Evolutionary conservation across 2,797 vertebrate species (phyloP).

Genomic region (Pogonophryne albipinna): DNA sequence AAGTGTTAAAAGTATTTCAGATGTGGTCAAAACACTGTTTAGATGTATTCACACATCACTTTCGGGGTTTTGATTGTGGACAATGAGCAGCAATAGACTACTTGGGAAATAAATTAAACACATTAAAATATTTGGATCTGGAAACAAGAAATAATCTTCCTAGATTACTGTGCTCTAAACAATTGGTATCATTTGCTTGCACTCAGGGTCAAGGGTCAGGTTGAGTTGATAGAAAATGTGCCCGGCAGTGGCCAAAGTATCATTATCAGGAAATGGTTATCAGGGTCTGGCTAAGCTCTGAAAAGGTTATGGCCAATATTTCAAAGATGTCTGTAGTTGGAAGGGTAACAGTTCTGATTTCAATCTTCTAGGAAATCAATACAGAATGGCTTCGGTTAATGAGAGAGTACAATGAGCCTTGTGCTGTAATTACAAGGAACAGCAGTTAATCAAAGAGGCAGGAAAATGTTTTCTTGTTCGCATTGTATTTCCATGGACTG

Average conservation of each 20-base stretch:
- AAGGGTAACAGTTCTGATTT: conserved; percentile 44
- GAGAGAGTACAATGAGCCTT: conserved; percentile 33
- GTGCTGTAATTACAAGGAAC: conserved; percentile 45
- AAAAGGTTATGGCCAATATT: conserved; percentile 35
- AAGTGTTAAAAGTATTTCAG: background rate
- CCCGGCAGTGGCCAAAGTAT: conserved; percentile 11
- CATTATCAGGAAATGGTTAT: conserved; percentile 32
- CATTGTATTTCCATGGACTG: conserved; percentile 10
- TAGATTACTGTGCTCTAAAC: conserved; percentile 18
- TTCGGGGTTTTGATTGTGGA: background rate
- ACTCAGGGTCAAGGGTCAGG: conserved; percentile 22
- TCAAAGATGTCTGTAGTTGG: conserved; percentile 40
- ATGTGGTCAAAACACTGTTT: background rate
- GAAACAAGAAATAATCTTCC: conserved; percentile 7
- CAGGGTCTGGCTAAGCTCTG: background rate
- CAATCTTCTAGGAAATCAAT: conserved; percentile 42
- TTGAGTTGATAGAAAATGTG: conserved; percentile 31
- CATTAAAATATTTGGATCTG: conserved; percentile 9
- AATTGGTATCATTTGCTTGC: conserved; percentile 16
- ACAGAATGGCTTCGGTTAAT: conserved; percentile 41
- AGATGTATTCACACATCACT: background rate
- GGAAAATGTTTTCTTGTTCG: conserved; percentile 34
- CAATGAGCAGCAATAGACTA: background rate
- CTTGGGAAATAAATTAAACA: conserved; percentile 1
- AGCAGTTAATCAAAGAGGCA: conserved; percentile 41